phyloP scores from a whole-genome alignment of 1,140 invertebrate species.

The Dermatophagoides farinae region DNA sequence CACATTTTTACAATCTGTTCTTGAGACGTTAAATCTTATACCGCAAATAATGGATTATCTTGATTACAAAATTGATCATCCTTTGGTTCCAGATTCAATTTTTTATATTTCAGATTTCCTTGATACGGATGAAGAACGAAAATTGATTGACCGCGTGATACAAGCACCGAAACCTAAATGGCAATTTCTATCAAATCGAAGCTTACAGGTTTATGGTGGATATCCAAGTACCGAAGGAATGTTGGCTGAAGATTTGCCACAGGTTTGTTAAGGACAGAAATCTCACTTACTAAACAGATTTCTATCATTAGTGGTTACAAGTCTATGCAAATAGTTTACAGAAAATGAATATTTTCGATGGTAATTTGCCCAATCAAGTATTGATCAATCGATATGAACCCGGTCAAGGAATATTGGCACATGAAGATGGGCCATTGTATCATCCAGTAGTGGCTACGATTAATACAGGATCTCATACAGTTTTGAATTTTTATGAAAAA shows the following conservation, averaged over 20 bases:
- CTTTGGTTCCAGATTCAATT: conserved; percentile 34
- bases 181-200: conserved; percentile 69
- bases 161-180: conserved; percentile 76
- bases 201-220: conserved; percentile 86
- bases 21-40: neutral
- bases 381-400: conserved; percentile 85
- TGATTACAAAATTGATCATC: neutral
- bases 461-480: conserved; percentile 64
- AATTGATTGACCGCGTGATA: conserved; percentile 44
- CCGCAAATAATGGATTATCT: neutral
- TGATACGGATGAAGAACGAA: conserved; percentile 50
- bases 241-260: conserved; percentile 70
- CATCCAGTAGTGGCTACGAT: conserved; percentile 80
- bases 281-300: conserved; percentile 11
- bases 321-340: conserved; percentile 49
- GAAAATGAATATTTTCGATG: conserved; percentile 46
- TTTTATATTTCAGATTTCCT: conserved; percentile 86
- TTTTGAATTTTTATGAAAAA: conserved; percentile 57
- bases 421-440: conserved; percentile 83
- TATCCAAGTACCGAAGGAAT: conserved; percentile 78
- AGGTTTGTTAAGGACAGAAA: neutral
- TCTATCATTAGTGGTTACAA: conserved; percentile 48
- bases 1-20: neutral
- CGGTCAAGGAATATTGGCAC: conserved; percentile 83
- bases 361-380: conserved; percentile 66